phyloP scores from a whole-genome alignment of 2,888 invertebrate species.

The Agonopterix heracliana region DNA sequence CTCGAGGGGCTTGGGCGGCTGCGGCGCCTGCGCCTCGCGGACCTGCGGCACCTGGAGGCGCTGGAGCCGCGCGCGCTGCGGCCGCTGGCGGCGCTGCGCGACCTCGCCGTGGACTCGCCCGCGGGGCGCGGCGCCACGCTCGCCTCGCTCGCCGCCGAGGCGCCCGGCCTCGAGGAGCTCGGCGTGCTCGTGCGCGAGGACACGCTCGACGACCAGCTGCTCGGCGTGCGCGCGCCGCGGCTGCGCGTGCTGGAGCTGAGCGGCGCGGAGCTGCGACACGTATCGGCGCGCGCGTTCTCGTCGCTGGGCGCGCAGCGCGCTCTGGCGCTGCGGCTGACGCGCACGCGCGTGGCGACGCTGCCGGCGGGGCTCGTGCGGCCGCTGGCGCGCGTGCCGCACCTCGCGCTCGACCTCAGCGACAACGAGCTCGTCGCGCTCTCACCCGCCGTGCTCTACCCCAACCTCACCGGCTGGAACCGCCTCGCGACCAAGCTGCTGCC shows the following conservation, averaged over 20 bases:
- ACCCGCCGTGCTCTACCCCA: constrained; percentile 86
- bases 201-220: constrained; percentile 11
- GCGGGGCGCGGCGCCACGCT: constrained; percentile 1
- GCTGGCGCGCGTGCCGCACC: constrained; percentile 26
- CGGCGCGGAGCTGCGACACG: constrained; percentile 26
- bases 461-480: constrained; percentile 70
- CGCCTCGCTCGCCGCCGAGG: background rate
- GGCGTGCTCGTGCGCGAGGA: constrained; percentile 12
- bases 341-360: constrained; percentile 54
- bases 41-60: constrained; percentile 79
- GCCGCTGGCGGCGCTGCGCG: constrained; percentile 52
- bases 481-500: constrained; percentile 67
- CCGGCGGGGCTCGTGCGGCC: background rate
- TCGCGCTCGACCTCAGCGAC: background rate
- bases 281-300: constrained; percentile 28
- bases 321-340: background rate
- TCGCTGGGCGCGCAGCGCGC: background rate
- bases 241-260: constrained; percentile 52
- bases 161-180: background rate
- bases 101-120: constrained; percentile 58
- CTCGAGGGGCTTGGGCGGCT: constrained; percentile 81
- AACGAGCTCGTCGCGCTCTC: constrained; percentile 78
- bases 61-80: constrained; percentile 83
- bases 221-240: constrained; percentile 22
- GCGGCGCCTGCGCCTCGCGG: constrained; percentile 80